Evolutionary conservation across 2,113 vertebrate species (phyloP).

Genomic region (Nematolebias whitei): DNA sequence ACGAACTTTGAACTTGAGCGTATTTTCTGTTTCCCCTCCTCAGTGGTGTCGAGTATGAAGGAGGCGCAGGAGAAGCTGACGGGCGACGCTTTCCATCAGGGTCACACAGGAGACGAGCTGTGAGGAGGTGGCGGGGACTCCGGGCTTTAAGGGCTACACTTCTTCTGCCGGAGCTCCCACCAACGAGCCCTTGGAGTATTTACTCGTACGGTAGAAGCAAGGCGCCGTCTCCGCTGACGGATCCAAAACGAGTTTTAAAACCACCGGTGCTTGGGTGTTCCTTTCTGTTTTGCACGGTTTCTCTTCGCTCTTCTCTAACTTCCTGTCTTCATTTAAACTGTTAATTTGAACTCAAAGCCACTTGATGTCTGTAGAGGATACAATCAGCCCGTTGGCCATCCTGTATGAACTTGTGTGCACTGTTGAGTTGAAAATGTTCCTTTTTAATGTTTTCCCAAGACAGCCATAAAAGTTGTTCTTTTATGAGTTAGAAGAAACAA

Average conservation of each 20-base stretch:
- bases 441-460: too few relatives aligned
- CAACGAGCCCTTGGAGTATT: constrained; percentile 1
- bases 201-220: background rate
- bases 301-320: background rate
- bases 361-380: constrained; percentile 52
- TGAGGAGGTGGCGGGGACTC: constrained; percentile 67
- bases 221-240: background rate
- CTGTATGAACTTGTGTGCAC: background rate
- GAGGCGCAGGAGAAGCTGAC: constrained; percentile 95
- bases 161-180: constrained; percentile 33
- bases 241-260: constrained; percentile 20
- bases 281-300: too few relatives aligned
- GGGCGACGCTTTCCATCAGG: constrained; percentile 86
- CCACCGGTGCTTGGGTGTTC: constrained; percentile 43
- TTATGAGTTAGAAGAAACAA: too few relatives aligned
- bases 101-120: constrained; percentile 89
- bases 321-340: constrained; percentile 1
- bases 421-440: too few relatives aligned
- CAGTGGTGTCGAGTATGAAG: constrained; percentile 93
- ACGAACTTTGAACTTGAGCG: too few relatives aligned
- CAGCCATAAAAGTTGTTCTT: too few relatives aligned
- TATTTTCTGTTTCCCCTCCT: background rate
- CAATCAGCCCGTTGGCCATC: constrained; percentile 26
- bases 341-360: constrained; percentile 40
- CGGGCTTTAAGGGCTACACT: constrained; percentile 62